Percentiles rank a stretch among this genome's conserved stretches.
phyloP scores from a whole-genome alignment of 1,140 invertebrate genomes.

The Phocides pigmalion region DNA sequence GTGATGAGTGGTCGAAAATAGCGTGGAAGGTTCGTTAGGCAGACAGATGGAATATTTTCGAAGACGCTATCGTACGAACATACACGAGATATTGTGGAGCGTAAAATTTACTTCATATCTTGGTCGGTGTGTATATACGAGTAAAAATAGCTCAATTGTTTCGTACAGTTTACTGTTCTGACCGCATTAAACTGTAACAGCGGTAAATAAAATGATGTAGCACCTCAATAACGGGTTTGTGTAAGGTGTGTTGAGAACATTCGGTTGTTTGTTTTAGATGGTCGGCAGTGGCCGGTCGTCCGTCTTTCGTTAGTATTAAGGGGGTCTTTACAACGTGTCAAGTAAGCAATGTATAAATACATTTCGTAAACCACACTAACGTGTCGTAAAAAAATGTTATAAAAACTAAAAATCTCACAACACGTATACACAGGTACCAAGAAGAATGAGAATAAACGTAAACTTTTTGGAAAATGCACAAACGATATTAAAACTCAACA shows the following conservation, averaged over 20 bases:
- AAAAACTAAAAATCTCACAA: too few relatives aligned
- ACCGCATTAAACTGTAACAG: conserved; percentile 72
- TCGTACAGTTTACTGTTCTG: conserved; percentile 65
- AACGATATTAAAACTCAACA: not conserved
- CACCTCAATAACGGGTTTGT: conserved; percentile 68
- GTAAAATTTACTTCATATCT: conserved; percentile 31
- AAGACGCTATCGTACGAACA: conserved; percentile 5
- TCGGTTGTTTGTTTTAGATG: conserved; percentile 75
- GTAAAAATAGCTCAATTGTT: conserved; percentile 73
- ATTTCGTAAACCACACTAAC: too few relatives aligned
- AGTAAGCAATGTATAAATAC: not conserved
- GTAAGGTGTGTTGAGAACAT: conserved; percentile 68
- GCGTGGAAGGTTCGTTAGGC: conserved; percentile 15
- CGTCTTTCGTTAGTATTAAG: conserved; percentile 60
- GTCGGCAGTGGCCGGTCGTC: conserved; percentile 54
- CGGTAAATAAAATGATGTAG: conserved; percentile 81
- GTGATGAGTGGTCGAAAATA: conserved; percentile 32
- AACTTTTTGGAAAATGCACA: too few relatives aligned
- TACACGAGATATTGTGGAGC: conserved; percentile 19
- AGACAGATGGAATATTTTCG: conserved; percentile 26
- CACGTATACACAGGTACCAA: too few relatives aligned
- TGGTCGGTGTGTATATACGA: conserved; percentile 35
- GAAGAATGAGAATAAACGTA: too few relatives aligned
- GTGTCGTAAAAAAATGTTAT: too few relatives aligned
- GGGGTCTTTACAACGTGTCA: conserved; percentile 41